Conservation (phyloP, 2,888 invertebrate genomes). For the Bombyx huttoni region DNA sequence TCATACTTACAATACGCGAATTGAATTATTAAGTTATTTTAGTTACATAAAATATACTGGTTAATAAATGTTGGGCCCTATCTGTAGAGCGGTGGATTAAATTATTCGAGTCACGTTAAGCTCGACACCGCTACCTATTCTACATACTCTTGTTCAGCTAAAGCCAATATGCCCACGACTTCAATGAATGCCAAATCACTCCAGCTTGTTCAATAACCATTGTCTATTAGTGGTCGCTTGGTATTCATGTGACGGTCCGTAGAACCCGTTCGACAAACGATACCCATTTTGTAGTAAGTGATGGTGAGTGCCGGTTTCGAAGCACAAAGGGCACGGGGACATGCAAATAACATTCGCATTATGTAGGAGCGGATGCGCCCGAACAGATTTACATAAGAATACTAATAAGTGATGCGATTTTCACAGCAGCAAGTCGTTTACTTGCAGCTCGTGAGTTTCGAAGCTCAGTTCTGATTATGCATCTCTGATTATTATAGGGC, state of each 20-base stretch:
- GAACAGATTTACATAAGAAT: constrained; percentile 64
- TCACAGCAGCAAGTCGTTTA: constrained; percentile 48
- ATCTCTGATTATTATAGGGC: constrained; percentile 43
- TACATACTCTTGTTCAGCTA: constrained; percentile 6
- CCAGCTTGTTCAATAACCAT: constrained; percentile 33
- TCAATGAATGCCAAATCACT: constrained; percentile 37
- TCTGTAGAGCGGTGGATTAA: constrained; percentile 24
- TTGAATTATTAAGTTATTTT: constrained; percentile 37
- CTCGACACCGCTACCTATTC: constrained; percentile 17
- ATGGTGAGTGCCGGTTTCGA: constrained; percentile 24
- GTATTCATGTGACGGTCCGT: constrained; percentile 29
- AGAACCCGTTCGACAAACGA: constrained; percentile 26
- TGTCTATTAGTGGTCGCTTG: constrained; percentile 34
- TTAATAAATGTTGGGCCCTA: constrained; percentile 29
- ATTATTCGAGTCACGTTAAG: constrained; percentile 44
- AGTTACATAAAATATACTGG: constrained; percentile 37
- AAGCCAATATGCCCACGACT: constrained; percentile 10
- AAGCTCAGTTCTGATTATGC: constrained; percentile 11
- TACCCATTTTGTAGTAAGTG: constrained; percentile 21
- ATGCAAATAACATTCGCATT: constrained; percentile 58
- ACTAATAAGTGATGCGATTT: constrained; percentile 29
- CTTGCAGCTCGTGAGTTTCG: constrained; percentile 22
- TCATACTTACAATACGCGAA: constrained; percentile 25
- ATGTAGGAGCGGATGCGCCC: constrained; percentile 47
- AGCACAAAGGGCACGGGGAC: not conserved